Evolutionary conservation across 1,140 invertebrate species (phyloP), one percentile per base, ranked within the genome.

Genomic region (Trichonephila clavipes): DNA sequence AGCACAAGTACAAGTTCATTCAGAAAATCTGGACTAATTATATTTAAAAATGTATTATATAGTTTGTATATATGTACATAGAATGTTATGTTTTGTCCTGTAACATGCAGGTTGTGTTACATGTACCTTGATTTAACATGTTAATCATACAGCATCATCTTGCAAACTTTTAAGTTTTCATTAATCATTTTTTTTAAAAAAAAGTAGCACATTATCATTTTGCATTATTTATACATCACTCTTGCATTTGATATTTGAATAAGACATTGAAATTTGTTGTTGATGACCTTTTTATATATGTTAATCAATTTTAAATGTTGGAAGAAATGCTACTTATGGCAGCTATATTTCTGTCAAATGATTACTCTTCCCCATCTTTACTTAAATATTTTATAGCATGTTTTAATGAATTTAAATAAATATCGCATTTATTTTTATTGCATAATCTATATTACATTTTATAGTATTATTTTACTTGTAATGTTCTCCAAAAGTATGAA

Each of bases 1-100:
- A 95, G 98, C 98, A 21, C 98, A 98, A 69, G 98, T 98, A 34
- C 98, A 98, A 62, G 98, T 99, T 81, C 98, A 99, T 95, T 96
- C 96, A 95, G 96, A 96, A 21, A 96, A 96, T 94, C 95, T 96
- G 64, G 96, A 95, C 94, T 96, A 44, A 66, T 64, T 24, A 59
- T 77, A 34, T 77, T 77, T 69, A 69, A 69, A 24, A 24, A 14
- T 69, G 21, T 69, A 69, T 69, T 69, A 69, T 69, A 40, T n/a
- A 44, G 34, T 83, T 16, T 83, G 81, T 83, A 85, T 64, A 85
- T 91, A 28, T 91, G 77, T 91, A 66, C 28, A 90, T 90, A 61
- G 21, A 34, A 77, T 77, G 72, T 34, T 40, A 77, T 77, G 6
- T 77, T 77, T 77, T 77, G 28, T 77, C 28, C 10, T 86, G 83